Evolutionary conservation across 2,888 invertebrate species (phyloP), one percentile per base, ranked within the genome.

Genomic region (Maniola hyperantus): DNA sequence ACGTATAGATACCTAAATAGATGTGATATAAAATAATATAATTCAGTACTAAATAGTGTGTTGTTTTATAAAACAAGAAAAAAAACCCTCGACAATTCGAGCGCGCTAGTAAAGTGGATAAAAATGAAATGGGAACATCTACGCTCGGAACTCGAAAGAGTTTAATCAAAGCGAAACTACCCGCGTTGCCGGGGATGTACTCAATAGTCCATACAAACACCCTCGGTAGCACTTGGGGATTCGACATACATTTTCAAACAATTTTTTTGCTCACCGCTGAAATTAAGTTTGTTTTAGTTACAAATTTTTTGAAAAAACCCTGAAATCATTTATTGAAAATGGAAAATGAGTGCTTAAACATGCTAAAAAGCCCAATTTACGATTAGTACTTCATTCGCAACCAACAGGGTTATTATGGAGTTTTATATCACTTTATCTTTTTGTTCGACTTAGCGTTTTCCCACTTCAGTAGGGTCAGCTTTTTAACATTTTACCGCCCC

Each of bases 161-260:
- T 88, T 85, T 87, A 89, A 88, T 89, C 87, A 88, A 86, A 87
- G 83, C 79, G 79, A 79, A 79, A 76, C 80, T 80, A 76, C 79
- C 78, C 78, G 79, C 78, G 79, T 78, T 81, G 79, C 82, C 79
- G 80, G 78, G 76, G 78, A 79, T 80, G 81, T 82, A 83, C 85
- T 85, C 87, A 86, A 89, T 84, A 82, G 79, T 80, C 80, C 77
- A 79, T 78, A 79, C 78, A 77, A 75, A 74, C 73, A 72, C 72
- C 50, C 50, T 51, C 50, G 6, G 50, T 20, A 51, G 20, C 50
- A 51, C 50, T 20, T 51, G 26, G 26, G 50, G 50, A 20, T 51
- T 26, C 50, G 13, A 51, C 50, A 26, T 51, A 20, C 50, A 51
- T 26, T 51, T 51, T 26, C 26, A 4, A 51, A 26, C 20, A 51